Base-by-base conservation (phyloP, 2,888 invertebrate species). In the Trypoxylon attenuatum region DNA sequence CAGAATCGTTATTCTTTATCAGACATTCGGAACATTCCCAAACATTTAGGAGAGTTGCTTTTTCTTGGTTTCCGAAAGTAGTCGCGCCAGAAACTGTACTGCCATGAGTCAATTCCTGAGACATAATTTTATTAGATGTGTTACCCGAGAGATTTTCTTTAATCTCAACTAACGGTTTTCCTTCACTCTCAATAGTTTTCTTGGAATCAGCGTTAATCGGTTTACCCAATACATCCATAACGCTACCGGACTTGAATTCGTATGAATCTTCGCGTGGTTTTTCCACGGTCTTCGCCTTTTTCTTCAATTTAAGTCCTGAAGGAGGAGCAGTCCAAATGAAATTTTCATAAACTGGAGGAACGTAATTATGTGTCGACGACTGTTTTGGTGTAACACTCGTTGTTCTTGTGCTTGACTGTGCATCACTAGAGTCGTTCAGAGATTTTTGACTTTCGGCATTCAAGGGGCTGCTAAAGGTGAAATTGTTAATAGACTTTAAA, bases 381-480 rank as follows among this genome's bases (percentile, higher is more conserved):
- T 64, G 69, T 1, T 73, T 70, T 8, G 76, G 73, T 1, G 71
- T 16, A 22, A 67, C 38, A 5, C 69, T 15, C 41, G 5, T 77
- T 59, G 68, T 75, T 0, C 71, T 61, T n/a, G n/a, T n/a, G 55
- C 51, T 18, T 18, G 43, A 58, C 23, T 6, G 39, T 1, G 74
- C 56, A 13, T 77, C 70, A n/a, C 55, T 53, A n/a, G 71, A 58
- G 23, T 69, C 71, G 22, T 73, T 71, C 3, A 18, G 3, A 15
- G 45, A 18, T 15, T 33, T 52, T 45, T 55, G 49, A 8, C 54
- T 41, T 29, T 85, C 84, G 10, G 88, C 82, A 27, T 79, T 69
- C 1, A 88, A 72, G 6, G 91, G 91, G 54, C 89, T 88, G 71
- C 90, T 90, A 75, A 91, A 91, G 70, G 88, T 90, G 62, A 90